Conservation (phyloP, 2,888 invertebrate species). For the Mesoligia furuncula region DNA sequence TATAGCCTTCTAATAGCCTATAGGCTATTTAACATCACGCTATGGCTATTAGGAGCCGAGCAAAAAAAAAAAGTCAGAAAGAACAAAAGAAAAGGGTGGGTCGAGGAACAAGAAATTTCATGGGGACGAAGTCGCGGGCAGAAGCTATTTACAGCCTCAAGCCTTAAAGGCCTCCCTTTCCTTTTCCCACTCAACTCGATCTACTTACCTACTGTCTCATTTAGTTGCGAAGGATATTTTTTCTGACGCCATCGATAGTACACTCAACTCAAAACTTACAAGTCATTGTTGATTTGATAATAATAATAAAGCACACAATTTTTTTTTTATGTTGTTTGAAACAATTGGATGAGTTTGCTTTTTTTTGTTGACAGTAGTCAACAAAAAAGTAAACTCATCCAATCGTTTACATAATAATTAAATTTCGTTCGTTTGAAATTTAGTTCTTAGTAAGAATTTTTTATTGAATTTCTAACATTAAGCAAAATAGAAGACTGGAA, state of each 20-base stretch:
- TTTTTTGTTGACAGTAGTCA: no score
- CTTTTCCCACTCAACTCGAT: not conserved
- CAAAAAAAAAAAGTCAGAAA: no score
- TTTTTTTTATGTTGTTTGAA: no score
- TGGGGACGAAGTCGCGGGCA: no score
- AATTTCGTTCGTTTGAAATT: no score
- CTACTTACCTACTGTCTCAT: not conserved
- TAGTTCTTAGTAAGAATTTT: not conserved
- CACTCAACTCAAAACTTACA: not conserved
- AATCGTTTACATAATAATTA: not conserved
- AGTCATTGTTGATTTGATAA: not conserved
- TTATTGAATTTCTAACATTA: not conserved
- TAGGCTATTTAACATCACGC: no score
- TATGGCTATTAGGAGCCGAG: no score
- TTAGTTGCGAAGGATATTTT: not conserved
- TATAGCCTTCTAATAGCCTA: no score
- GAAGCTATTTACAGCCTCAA: no score
- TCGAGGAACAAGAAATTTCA: no score
- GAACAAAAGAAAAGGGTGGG: no score
- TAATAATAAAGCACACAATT: not conserved
- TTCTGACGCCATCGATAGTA: not conserved
- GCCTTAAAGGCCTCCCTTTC: not conserved
- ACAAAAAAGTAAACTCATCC: not conserved
- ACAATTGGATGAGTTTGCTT: no score
- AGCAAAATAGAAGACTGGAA: not conserved